These are phyloP conservation scores for Uropsilus gracilis DNA, from an alignment of 2,113 vertebrate species.

Conservation along the genomic window DNA sequence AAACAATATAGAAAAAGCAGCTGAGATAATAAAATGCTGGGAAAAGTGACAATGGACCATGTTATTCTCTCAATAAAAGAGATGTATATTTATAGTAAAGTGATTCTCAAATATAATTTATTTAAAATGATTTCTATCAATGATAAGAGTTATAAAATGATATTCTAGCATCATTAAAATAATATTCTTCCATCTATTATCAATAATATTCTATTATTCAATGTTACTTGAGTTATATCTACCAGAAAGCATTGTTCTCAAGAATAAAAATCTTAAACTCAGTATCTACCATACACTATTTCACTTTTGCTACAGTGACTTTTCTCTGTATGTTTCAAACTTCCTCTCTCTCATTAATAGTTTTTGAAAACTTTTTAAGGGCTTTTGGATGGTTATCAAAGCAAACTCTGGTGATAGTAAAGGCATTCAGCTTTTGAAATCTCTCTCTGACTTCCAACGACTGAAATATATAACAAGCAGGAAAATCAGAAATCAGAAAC, in stretches of 20 bases:
- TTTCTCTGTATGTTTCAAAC: not conserved
- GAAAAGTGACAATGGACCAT: not conserved
- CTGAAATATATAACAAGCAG: not conserved
- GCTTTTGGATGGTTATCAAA: not conserved
- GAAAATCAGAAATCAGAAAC: not conserved
- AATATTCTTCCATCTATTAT: too few species aligned
- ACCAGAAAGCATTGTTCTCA: not conserved
- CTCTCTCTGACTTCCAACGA: not conserved
- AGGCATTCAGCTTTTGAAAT: not conserved
- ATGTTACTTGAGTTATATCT: not conserved
- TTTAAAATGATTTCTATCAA: constrained; percentile 25
- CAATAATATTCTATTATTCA: too few species aligned
- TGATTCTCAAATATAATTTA: not conserved
- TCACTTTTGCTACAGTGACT: not conserved
- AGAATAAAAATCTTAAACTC: not conserved
- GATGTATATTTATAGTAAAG: not conserved
- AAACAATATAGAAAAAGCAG: not conserved
- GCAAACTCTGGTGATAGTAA: not conserved
- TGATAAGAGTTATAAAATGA: too few species aligned
- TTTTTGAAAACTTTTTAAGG: not conserved
- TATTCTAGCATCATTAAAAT: too few species aligned
- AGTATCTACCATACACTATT: not conserved
- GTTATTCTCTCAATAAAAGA: not conserved
- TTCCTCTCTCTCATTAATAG: not conserved
- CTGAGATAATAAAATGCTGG: not conserved